Base-by-base conservation (phyloP, 2,797 vertebrate genomes). In the Enteromius radiatus region DNA sequence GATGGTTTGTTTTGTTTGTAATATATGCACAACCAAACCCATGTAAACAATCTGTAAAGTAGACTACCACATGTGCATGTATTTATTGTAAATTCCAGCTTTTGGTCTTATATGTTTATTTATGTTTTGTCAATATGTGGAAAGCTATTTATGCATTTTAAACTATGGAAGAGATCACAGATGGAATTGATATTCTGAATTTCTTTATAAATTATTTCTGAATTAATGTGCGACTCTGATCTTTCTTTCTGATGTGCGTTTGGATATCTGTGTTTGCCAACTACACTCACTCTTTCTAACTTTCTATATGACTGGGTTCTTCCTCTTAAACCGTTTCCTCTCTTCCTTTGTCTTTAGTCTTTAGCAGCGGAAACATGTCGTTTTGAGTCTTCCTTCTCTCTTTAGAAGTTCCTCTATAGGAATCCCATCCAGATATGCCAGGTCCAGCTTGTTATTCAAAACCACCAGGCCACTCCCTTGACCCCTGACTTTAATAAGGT, bases 131-230 rank as follows among this genome's bases (percentile, higher is more conserved):
- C 89, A 91, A 65, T 78, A 85, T 84, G 86, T 87, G 33, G 74
- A 82, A 63, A 79, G 85, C 71, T 84, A 88, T 92, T 89, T 92
- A 88, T 89, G 89, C 91, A 89, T 80, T 92, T 91, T 92, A 83
- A 91, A 88, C 88, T 87, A 89, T 90, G 86, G 80, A 65, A 26
- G 83, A 67, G 28, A 81, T 77, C 45, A 68, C 11, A 47, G 26
- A 59, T 41, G 43, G 41, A 38, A 26, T 91, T 84, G 80, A 90
- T 90, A 91, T 91, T 47, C 52, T 76, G 74, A 85, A 77, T 88
- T 94, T 2, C 88, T 92, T 93, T 86, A 94, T 94, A 94, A 95
- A 95, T 91, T 17, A 43, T 75, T 93, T 90, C 90, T 90, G 85
- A 92, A 90, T 89, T 19, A 26, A 75, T 36, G 45, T 52, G 21